Conservation (phyloP, 2,113 vertebrate species). For the Empidonax alnorum region DNA sequence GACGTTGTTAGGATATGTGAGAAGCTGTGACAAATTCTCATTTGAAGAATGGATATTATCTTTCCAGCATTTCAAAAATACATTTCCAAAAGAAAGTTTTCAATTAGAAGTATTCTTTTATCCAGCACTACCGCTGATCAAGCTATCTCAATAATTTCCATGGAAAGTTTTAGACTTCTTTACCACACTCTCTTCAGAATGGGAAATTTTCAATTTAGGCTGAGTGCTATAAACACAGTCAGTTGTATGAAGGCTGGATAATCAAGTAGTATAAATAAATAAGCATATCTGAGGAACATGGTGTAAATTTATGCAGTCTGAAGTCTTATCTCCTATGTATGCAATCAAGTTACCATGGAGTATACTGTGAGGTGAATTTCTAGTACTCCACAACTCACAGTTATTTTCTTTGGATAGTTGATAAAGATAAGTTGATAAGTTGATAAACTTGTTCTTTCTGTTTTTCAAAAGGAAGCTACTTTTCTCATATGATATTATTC, state of each 20-base stretch:
- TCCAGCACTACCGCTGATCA: background rate
- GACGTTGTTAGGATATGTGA: background rate
- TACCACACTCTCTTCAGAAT: background rate
- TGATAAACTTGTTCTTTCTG: background rate
- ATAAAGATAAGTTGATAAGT: background rate
- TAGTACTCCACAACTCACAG: background rate
- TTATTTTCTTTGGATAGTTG: background rate
- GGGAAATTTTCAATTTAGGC: background rate
- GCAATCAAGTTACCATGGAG: background rate
- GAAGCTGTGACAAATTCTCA: background rate
- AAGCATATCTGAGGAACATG: background rate
- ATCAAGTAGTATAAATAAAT: background rate
- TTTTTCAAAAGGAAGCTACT: background rate
- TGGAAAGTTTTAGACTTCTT: background rate
- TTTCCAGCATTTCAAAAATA: background rate
- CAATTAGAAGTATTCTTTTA: background rate
- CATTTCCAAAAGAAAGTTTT: background rate
- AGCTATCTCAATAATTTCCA: background rate
- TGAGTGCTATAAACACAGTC: background rate
- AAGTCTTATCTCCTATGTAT: background rate
- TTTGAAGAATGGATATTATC: background rate
- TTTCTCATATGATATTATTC: background rate
- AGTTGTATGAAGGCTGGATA: background rate
- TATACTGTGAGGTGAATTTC: background rate
- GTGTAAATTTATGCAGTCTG: background rate